Base-by-base conservation (phyloP, 2,888 invertebrate species). In the Apoderus coryli region DNA sequence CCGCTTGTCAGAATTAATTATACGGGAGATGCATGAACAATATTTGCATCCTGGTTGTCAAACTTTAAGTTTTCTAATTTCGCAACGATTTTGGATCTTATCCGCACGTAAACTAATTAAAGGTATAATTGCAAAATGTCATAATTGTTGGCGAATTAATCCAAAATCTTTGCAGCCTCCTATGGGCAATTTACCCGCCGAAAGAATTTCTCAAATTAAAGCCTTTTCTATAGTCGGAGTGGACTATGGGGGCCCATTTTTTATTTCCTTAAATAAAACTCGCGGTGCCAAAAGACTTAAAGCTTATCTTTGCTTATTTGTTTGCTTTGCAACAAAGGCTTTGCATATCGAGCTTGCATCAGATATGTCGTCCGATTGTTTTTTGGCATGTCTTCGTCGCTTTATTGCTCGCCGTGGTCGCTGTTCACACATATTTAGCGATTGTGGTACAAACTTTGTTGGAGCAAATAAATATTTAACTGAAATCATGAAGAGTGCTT, bases 371-470 rank as follows among this genome's bases (percentile, higher is more conserved):
- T 15, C 19, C 13, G 27, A 16, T 12, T 24, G 24, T 7, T 31
- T 31, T 25, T 16, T 31, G 10, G 31, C 14, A 3, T 16, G 19
- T 4, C 27, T 32, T 26, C 16, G 27, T 10, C 26, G 27, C 5
- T 32, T 32, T 27, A 16, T 27, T 14, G n/a, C 10, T 12, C 26
- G 27, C 6, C 25, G 26, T 3, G 25, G 25, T 2, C 10, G 13
- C 12, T 28, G 26, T 11, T n/a, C n/a, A 12, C 7, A 16, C 11
- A 12, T 32, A n/a, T 32, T 27, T 10, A 22, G 13, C 4, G 27
- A 32, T 27, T 32, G 32, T 11, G 27, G 32, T 11, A 32, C 26
- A 4, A 32, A 32, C 19, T 22, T 32, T 22, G 2, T 32, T 12
- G 32, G 32, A 6, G 15, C 32, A 10, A 27, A 10, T 10, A 28